Evolutionary conservation across 2,797 vertebrate species (phyloP), one percentile per base, ranked within the genome.

Genomic region (Hemitrygon akajei): DNA sequence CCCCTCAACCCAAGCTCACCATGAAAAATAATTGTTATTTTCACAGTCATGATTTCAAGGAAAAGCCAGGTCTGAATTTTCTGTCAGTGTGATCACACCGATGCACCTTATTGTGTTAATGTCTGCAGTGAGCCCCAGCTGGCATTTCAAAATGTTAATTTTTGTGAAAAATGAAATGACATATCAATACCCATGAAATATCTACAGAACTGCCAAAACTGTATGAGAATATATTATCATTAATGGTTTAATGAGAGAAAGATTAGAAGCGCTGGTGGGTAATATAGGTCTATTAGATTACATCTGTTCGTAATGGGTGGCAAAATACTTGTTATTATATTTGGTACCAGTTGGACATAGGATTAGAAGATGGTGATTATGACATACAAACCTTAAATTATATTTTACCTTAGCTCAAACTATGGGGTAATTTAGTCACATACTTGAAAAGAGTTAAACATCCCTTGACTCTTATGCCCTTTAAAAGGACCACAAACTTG

Each of bases 241-340:
- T 89, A 89, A 89, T 69, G 63, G 37, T 89, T 89, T 89, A 89
- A 89, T 89, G 18, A 63, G 86, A 69, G 86, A 11, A 89, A 89
- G 60, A 89, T 89, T 89, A 89, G 34, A 89, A 34, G 20, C n/a
- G 34, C 60, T 89, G n/a, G n/a, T 69, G 63, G n/a, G n/a, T 89
- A 89, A 37, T 87, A 87, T 66, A 30, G 77, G 63, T 89, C 86
- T 69, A 89, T 89, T 89, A 89, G 60, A 69, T 69, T 63, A 89
- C 34, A 89, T 89, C 63, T 69, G 60, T 89, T 89, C 86, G 20
- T 66, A 34, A 69, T 69, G 60, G 86, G 60, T 89, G 86, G 86
- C 63, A 89, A 37, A 89, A 16, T 89, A 89, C n/a, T 34, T 89
- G n/a, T 89, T 89, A 89, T 37, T 89, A 86, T 30, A 86, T 3